Conservation (phyloP, 2,113 vertebrate genomes). For the Chrysemys picta region DNA sequence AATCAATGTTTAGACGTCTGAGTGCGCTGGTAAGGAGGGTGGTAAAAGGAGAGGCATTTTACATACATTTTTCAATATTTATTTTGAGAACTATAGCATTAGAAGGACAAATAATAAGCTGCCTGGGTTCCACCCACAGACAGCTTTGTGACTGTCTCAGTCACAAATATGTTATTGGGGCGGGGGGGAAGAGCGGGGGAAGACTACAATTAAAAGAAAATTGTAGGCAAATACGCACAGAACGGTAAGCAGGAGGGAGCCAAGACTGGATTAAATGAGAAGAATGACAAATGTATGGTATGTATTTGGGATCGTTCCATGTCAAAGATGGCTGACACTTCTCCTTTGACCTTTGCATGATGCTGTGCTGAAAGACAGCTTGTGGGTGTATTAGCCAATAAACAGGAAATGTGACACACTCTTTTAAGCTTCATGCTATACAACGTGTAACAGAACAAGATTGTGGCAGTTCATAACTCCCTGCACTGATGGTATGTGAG, state of each 20-base stretch:
- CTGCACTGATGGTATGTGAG: not conserved
- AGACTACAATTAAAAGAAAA: not conserved
- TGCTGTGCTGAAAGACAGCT: not conserved
- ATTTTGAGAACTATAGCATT: not conserved
- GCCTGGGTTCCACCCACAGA: not conserved
- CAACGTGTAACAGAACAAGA: not conserved
- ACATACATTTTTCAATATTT: not conserved
- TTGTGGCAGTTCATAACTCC: not conserved
- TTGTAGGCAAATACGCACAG: accelerated
- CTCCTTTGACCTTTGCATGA: not conserved
- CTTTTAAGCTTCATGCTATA: too few relatives aligned
- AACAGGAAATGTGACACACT: not conserved
- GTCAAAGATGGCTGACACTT: not conserved
- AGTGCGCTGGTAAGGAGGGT: not conserved
- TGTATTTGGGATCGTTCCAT: not conserved
- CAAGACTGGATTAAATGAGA: not conserved
- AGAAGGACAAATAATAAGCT: accelerated
- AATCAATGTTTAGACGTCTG: not conserved
- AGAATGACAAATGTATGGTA: accelerated
- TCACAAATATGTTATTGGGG: not conserved
- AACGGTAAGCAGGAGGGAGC: accelerated
- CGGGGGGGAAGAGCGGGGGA: accelerated
- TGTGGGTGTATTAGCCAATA: accelerated
- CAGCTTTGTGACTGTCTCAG: accelerated
- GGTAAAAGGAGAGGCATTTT: not conserved